phyloP scores from a whole-genome alignment of 2,113 vertebrate genomes.

The Tragelaphus strepsiceros region DNA sequence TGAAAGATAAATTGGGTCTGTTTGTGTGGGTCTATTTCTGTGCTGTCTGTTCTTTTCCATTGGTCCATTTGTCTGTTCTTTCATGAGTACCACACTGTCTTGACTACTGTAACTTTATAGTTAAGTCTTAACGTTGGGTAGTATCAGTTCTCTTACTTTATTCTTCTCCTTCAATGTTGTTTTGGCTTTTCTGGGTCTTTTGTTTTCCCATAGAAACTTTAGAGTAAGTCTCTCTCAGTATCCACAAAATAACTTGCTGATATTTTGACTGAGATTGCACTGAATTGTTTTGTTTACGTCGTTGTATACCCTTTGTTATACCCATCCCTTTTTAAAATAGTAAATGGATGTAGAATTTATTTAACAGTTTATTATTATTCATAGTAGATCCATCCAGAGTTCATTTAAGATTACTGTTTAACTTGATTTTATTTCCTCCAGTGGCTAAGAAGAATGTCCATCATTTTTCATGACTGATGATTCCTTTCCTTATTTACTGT shows the following conservation, averaged over 20 bases:
- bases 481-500: not conserved
- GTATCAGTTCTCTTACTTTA: not conserved
- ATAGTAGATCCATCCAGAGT: not conserved
- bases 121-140: not conserved
- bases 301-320: fast-evolving
- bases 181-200: not conserved
- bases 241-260: not conserved
- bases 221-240: not conserved
- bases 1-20: not conserved
- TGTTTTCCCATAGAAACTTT: not conserved
- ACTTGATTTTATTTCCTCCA: not conserved
- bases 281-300: not conserved
- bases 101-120: not conserved
- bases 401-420: not conserved
- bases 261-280: not conserved
- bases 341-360: not conserved
- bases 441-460: not conserved
- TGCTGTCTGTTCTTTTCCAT: not conserved
- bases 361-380: not conserved
- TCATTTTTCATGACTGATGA: not conserved
- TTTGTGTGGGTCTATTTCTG: not conserved
- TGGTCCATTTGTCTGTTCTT: not conserved
- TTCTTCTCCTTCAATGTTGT: not conserved
- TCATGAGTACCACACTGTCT: too few relatives aligned
- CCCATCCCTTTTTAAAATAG: not conserved